Evolutionary conservation across 2,888 invertebrate genomes (phyloP).

Genomic region (Psylliodes chrysocephalus): DNA sequence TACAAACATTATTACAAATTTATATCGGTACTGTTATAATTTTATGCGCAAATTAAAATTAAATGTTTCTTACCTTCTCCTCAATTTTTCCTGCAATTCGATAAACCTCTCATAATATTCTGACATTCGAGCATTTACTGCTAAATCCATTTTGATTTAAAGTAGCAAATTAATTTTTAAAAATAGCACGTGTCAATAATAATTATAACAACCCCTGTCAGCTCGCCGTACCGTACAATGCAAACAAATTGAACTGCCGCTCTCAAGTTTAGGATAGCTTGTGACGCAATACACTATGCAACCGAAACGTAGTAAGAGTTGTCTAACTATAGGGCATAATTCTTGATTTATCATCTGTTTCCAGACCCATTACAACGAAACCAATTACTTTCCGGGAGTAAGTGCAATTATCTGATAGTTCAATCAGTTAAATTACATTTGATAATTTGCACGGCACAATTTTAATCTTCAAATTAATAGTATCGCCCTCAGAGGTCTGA

Average conservation of each 20-base stretch:
- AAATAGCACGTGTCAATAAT: background rate
- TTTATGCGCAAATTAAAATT: slow-evolving; percentile 13
- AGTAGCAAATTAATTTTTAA: background rate
- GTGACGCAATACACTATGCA: slow-evolving; percentile 11
- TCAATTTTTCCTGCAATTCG: slow-evolving; percentile 61
- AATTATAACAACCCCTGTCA: slow-evolving; percentile 1
- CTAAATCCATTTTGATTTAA: slow-evolving; percentile 42
- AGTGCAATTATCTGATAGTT: slow-evolving; percentile 7
- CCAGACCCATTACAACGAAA: slow-evolving; percentile 17
- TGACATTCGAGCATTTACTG: slow-evolving; percentile 53
- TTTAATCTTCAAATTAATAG: background rate
- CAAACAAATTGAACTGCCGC: slow-evolving; percentile 6
- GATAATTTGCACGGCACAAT: slow-evolving; percentile 6
- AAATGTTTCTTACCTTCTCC: slow-evolving; percentile 57
- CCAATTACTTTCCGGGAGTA: slow-evolving; percentile 15
- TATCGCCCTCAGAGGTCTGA: background rate
- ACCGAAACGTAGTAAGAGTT: background rate
- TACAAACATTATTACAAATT: background rate
- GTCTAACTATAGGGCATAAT: slow-evolving; percentile 12
- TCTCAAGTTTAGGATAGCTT: slow-evolving; percentile 6
- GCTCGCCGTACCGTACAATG: slow-evolving; percentile 2
- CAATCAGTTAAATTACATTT: slow-evolving; percentile 26
- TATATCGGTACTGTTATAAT: no score
- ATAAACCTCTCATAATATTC: slow-evolving; percentile 61
- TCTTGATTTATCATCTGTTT: slow-evolving; percentile 4